These are phyloP conservation scores for Tyrannus savana DNA, from an alignment of 2,113 vertebrate genomes.

Conservation along the genomic window DNA sequence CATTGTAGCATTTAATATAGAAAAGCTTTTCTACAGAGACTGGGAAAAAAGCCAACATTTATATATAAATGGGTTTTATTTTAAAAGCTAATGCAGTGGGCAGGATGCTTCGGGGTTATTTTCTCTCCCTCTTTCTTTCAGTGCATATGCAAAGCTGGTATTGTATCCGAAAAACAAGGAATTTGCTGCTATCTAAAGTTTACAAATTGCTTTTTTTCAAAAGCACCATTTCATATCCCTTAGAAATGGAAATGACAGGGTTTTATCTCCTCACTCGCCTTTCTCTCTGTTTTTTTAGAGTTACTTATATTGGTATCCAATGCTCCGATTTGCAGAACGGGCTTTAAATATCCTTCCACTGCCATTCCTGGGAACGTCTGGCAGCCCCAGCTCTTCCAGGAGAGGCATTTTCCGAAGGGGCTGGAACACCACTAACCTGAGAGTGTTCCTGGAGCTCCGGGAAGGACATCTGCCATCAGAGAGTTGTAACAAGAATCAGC, in stretches of 20 bases:
- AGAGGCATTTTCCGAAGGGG: background rate
- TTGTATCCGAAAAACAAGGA: slow-evolving; percentile 64
- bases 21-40: slow-evolving; percentile 85
- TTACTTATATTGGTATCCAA: slow-evolving; percentile 55
- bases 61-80: slow-evolving; percentile 85
- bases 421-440: background rate
- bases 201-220: slow-evolving; percentile 71
- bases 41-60: slow-evolving; percentile 83
- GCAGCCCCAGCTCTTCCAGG: background rate
- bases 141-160: slow-evolving; percentile 58
- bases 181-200: slow-evolving; percentile 73
- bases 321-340: slow-evolving; percentile 16
- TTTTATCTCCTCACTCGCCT: slow-evolving; percentile 47
- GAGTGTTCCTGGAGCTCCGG: background rate
- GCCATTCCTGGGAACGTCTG: background rate
- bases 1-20: slow-evolving; percentile 84
- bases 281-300: slow-evolving; percentile 2
- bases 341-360: background rate
- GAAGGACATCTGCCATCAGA: background rate
- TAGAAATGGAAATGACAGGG: slow-evolving; percentile 65
- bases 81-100: slow-evolving; percentile 79
- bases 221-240: slow-evolving; percentile 63
- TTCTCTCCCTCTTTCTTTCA: slow-evolving; percentile 70
- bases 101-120: slow-evolving; percentile 76
- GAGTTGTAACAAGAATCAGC: background rate